Evolutionary conservation across 1,140 invertebrate genomes (phyloP), one percentile per base, ranked within the genome.

Genomic region (Muscidifurax raptorellus): DNA sequence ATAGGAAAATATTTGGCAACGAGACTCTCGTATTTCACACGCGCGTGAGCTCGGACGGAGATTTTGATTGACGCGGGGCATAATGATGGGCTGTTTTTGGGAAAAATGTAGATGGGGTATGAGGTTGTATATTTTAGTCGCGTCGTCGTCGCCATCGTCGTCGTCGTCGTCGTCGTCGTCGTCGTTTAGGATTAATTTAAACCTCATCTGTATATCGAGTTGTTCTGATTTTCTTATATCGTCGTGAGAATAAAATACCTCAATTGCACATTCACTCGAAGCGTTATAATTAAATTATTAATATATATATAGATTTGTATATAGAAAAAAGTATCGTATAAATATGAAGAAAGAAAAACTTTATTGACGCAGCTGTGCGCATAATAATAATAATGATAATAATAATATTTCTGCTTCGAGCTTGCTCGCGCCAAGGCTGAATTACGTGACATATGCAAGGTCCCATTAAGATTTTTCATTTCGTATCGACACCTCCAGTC

Each of bases 41-140:
- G 85, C 76, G 80, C 87, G 89, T 91, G 64, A 10, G 64, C 22
- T n/a, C 64, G n/a, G 22, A 66, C 2, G n/a, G 64, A 66, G 25
- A n/a, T n/a, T 69, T 69, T 69, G 91, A 92, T 88, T 91, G 91
- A 92, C 91, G 89, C 90, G 90, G n/a, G 89, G 86, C 89, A 90
- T 91, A 92, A 92, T 69, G 66, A 69, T 69, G 66, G 1, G 10
- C 30, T 30, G 28, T 18, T 69, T 69, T 69, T 22, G 52, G 22
- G 5, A n/a, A 22, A 59, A 59, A 22, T 59, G 2, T n/a, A 6
- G 22, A 59, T 13, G 15, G 36, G 32, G 32, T 36, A 9, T 40
- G n/a, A n/a, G n/a, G 36, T 40, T 40, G 36, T 40, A 40, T 40
- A n/a, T n/a, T n/a, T n/a, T n/a, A n/a, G n/a, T n/a, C n/a, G n/a